Evolutionary conservation across 2,888 invertebrate genomes (phyloP).

Genomic region (Pocota personata): DNA sequence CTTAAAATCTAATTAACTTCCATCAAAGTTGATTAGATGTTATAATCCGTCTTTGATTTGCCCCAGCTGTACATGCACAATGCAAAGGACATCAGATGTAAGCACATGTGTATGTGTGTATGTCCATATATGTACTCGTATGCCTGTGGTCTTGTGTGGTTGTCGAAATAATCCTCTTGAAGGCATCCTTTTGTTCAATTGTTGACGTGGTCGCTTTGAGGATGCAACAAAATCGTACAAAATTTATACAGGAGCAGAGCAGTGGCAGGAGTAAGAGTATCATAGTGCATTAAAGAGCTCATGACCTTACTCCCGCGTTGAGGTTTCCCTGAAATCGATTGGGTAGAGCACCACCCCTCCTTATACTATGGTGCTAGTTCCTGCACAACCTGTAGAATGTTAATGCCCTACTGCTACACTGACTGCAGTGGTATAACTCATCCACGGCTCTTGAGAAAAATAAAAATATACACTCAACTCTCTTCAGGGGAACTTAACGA

Average conservation of each 20-base stretch:
- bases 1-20: conserved; percentile 53
- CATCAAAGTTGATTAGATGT: conserved; percentile 47
- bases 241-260: conserved; percentile 30
- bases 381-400: conserved; percentile 71
- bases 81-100: conserved; percentile 12
- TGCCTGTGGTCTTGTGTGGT: conserved; percentile 1
- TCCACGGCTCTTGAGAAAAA: conserved; percentile 33
- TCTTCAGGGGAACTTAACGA: conserved; percentile 41
- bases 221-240: conserved; percentile 30
- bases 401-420: conserved; percentile 69
- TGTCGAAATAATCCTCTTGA: conserved; percentile 51
- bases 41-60: conserved; percentile 38
- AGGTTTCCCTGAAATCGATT: conserved; percentile 51
- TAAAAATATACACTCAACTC: not conserved
- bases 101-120: not conserved
- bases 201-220: conserved; percentile 49
- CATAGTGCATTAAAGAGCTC: conserved; percentile 61
- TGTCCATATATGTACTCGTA: not conserved
- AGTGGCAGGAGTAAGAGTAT: conserved; percentile 7
- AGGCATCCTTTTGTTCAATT: conserved; percentile 53
- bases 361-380: conserved; percentile 17
- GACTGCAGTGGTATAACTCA: conserved; percentile 71
- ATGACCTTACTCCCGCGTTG: conserved; percentile 68
- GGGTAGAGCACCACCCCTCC: conserved; percentile 20
- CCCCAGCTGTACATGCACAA: not conserved